Evolutionary conservation across 2,113 vertebrate species (phyloP), one percentile per base, ranked within the genome.

Genomic region (Cyanocitta stelleri): DNA sequence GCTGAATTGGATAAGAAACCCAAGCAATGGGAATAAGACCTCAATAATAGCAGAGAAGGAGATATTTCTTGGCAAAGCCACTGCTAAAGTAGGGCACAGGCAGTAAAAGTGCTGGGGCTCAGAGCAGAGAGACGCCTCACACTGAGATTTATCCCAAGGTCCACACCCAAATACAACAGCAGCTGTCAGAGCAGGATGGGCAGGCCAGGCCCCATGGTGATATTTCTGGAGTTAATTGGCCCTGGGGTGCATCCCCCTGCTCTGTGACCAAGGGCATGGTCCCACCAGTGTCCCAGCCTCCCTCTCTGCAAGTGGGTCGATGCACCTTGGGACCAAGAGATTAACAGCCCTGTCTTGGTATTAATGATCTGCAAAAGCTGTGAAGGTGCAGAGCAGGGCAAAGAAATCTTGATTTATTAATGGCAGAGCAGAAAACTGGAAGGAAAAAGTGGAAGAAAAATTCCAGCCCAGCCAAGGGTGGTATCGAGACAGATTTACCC

Each of bases 401-500:
- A 77, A 83, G 83, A 67, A 92, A 75, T 75, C 68, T 84, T 88
- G 83, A 84, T 95, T 94, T 94, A 88, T 90, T 87, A 92, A 81
- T 26, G 37, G 77, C 20, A 75, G 72, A 93, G 77, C 44, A 95
- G 68, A 92, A 86, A 93, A 92, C 23, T 48, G 61, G 67, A 85
- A 83, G 59, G 56, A 56, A 77, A 59, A 94, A 69, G 7, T 13
- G 8, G 76, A 69, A 43, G 23, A 29, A 71, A 84, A 71, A 79
- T 67, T 90, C 78, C 77, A 78, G 68, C 82, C 20, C 58, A 89
- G 71, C 62, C 89, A 91, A 94, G 83, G 82, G 62, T 92, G 66
- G 58, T 74, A 83, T 30, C 0, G 0, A 86, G 94, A 71, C 59
- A 83, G 85, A 59, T 72, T 94, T 80, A 56, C 74, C 74, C 78